Conservation (phyloP, 2,888 invertebrate species). For the Noctua fimbriata region DNA sequence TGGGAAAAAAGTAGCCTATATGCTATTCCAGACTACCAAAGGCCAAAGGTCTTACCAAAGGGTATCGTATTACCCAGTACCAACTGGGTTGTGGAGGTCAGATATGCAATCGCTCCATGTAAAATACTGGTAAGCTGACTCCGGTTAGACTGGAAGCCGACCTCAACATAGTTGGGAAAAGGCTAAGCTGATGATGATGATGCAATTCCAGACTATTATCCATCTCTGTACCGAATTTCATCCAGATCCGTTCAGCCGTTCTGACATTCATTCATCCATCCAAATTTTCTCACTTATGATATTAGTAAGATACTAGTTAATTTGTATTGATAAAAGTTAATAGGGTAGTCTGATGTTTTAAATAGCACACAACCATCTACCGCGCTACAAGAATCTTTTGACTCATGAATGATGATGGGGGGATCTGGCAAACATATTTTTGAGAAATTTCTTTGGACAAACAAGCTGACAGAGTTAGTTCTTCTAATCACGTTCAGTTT, state of each 20-base stretch:
- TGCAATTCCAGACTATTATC: no score
- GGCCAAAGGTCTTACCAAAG: no score
- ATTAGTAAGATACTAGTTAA: background rate
- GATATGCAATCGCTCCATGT: no score
- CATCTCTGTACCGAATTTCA: background rate
- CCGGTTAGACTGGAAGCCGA: no score
- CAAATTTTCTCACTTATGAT: no score
- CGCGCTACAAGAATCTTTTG: background rate
- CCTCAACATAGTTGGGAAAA: no score
- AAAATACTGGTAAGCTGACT: no score
- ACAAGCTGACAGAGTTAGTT: background rate
- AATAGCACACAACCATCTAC: background rate
- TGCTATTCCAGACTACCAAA: no score
- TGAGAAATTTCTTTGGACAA: background rate
- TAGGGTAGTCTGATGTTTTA: background rate
- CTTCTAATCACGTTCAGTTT: background rate
- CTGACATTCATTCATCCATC: background rate
- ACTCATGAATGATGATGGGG: background rate
- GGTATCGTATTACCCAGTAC: no score
- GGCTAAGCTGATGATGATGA: no score
- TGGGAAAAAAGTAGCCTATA: background rate
- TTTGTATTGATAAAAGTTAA: background rate
- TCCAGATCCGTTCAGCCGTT: background rate
- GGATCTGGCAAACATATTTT: background rate
- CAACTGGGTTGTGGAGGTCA: no score